Conservation (phyloP, 2,888 invertebrate genomes). For the Lasioglossum malachurum region DNA sequence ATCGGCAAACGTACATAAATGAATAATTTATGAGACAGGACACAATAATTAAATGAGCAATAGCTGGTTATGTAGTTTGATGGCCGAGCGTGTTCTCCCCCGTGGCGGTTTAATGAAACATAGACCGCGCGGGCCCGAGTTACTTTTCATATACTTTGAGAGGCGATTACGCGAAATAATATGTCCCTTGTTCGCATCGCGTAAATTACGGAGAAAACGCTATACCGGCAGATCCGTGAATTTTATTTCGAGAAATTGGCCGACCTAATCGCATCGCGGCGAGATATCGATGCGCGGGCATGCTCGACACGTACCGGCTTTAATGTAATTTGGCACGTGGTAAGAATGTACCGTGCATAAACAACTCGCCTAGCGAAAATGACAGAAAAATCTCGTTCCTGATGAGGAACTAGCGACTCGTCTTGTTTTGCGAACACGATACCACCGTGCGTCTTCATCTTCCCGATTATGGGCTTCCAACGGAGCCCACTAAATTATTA, state of each 20-base stretch:
- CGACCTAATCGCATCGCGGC: slow-evolving; percentile 8
- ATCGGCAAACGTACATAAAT: slow-evolving; percentile 44
- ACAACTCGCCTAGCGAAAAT: slow-evolving; percentile 27
- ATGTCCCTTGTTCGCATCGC: slow-evolving; percentile 23
- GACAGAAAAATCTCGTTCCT: slow-evolving; percentile 29
- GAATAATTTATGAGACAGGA: slow-evolving; percentile 54
- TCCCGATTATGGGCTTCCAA: background rate
- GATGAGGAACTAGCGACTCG: background rate
- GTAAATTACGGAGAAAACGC: slow-evolving; percentile 37
- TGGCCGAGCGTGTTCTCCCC: slow-evolving; percentile 16
- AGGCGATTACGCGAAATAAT: slow-evolving; percentile 34
- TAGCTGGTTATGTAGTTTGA: slow-evolving; percentile 50
- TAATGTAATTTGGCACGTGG: slow-evolving; percentile 56
- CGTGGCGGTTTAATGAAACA: slow-evolving; percentile 22
- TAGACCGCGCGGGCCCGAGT: slow-evolving; percentile 19
- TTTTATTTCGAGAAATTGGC: slow-evolving; percentile 24
- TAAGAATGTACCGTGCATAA: slow-evolving; percentile 26
- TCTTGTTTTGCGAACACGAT: background rate
- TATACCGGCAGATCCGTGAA: background rate
- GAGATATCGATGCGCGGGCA: slow-evolving; percentile 13
- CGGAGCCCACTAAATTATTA: slow-evolving; percentile 11
- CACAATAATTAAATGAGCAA: slow-evolving; percentile 58
- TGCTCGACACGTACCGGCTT: slow-evolving; percentile 53
- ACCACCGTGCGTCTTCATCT: background rate
- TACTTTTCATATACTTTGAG: slow-evolving; percentile 34